Conservation (phyloP, 2,113 vertebrate species). For the Cacatua alba region DNA sequence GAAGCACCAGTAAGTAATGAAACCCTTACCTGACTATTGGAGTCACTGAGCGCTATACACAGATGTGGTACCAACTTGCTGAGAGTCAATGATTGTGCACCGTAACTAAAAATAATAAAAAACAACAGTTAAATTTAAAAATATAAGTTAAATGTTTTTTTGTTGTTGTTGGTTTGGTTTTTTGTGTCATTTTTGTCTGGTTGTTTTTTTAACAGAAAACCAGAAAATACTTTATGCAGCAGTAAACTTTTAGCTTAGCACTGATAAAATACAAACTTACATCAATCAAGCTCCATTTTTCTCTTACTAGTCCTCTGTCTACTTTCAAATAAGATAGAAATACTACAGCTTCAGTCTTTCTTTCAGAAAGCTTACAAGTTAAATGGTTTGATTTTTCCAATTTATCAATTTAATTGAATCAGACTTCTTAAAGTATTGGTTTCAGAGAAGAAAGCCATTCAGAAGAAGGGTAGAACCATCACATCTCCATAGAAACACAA, state of each 20-base stretch:
- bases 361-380: background rate
- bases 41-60: conserved; percentile 88
- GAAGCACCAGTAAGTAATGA: background rate
- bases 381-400: background rate
- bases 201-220: background rate
- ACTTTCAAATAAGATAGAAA: background rate
- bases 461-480: background rate
- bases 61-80: conserved; percentile 93
- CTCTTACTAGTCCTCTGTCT: background rate
- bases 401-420: background rate
- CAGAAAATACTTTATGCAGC: background rate
- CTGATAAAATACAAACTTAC: background rate
- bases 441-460: background rate
- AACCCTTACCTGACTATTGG: conserved; percentile 89
- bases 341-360: background rate
- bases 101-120: conserved; percentile 74
- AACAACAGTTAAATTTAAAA: background rate
- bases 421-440: background rate
- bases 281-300: background rate
- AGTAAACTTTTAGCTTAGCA: background rate
- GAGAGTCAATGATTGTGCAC: conserved; percentile 85
- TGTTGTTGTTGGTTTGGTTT: background rate
- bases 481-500: conserved; percentile 42
- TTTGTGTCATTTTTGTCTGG: background rate
- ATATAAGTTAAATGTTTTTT: background rate